Evolutionary conservation across 2,888 invertebrate species (phyloP).

Genomic region (Cryptocheilus praepositus): DNA sequence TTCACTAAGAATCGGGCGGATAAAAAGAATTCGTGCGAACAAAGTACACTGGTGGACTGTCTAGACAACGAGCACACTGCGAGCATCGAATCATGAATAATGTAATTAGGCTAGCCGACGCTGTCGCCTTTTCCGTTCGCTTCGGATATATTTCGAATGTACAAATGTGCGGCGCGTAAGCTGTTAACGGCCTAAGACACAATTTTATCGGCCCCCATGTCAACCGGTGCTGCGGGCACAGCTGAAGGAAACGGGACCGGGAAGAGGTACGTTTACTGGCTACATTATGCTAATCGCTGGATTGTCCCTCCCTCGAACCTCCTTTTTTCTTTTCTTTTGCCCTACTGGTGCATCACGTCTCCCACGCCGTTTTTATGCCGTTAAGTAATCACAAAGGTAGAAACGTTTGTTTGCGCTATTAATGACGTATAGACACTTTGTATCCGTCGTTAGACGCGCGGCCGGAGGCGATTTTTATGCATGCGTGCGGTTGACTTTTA

Average conservation of each 20-base stretch:
- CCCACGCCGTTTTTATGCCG: background rate
- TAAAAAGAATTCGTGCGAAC: too few species aligned
- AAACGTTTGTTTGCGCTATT: too few species aligned
- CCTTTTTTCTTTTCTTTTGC: conserved; percentile 4
- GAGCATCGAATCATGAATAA: conserved; percentile 61
- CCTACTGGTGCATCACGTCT: conserved; percentile 5
- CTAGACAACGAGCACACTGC: too few species aligned
- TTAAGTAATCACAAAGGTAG: too few species aligned
- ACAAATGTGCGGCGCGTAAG: conserved; percentile 53
- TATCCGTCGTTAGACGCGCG: too few species aligned
- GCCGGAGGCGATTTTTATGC: too few species aligned
- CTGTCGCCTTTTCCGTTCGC: conserved; percentile 52
- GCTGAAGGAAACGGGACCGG: conserved; percentile 65
- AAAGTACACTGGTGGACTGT: too few species aligned
- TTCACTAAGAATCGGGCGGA: too few species aligned
- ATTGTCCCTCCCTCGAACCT: conserved; percentile 20
- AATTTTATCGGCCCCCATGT: conserved; percentile 68
- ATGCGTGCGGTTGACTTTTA: too few species aligned
- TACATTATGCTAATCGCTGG: conserved; percentile 46
- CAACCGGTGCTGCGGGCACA: conserved; percentile 70
- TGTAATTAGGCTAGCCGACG: conserved; percentile 59
- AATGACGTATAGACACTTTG: too few species aligned
- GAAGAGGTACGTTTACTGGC: conserved; percentile 33
- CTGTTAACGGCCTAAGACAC: conserved; percentile 54
- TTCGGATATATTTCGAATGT: conserved; percentile 18